A percentile compares a stretch with the other conserved stretches of the same genome.
Evolutionary conservation across 2,888 invertebrate genomes (phyloP).

Genomic region (Hirtodrosophila histrioides): DNA sequence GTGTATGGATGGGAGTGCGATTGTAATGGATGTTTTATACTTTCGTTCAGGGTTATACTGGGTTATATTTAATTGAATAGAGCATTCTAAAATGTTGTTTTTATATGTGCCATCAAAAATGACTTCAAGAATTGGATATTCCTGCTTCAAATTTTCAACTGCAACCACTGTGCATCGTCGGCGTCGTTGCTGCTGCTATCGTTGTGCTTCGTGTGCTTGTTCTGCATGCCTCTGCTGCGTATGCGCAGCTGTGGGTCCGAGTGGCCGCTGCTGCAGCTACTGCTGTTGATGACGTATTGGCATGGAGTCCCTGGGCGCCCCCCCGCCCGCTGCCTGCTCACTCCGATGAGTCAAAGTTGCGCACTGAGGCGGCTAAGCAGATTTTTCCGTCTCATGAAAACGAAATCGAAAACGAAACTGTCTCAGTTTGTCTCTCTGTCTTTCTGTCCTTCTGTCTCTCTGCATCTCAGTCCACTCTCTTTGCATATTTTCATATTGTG

Average conservation of each 20-base stretch:
- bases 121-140: no score
- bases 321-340: constrained; percentile 4
- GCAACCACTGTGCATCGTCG: constrained; percentile 32
- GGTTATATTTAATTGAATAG: no score
- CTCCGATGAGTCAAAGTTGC: constrained; percentile 50
- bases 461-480: constrained; percentile 12
- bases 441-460: constrained; percentile 5
- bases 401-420: constrained; percentile 75
- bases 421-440: constrained; percentile 42
- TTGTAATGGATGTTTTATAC: no score
- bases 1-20: no score
- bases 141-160: background rate
- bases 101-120: no score
- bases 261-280: constrained; percentile 18
- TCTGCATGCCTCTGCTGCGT: constrained; percentile 52
- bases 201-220: constrained; percentile 40
- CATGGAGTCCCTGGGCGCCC: constrained; percentile 12
- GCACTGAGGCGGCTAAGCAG: constrained; percentile 29
- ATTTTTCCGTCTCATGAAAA: constrained; percentile 65
- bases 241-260: constrained; percentile 58
- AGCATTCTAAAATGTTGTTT: no score
- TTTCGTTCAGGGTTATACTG: no score
- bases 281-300: constrained; percentile 62
- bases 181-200: constrained; percentile 37
- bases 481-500: constrained; percentile 40